Evolutionary conservation across 2,113 vertebrate species (phyloP).

Genomic region (Ramphastos sulfuratus): DNA sequence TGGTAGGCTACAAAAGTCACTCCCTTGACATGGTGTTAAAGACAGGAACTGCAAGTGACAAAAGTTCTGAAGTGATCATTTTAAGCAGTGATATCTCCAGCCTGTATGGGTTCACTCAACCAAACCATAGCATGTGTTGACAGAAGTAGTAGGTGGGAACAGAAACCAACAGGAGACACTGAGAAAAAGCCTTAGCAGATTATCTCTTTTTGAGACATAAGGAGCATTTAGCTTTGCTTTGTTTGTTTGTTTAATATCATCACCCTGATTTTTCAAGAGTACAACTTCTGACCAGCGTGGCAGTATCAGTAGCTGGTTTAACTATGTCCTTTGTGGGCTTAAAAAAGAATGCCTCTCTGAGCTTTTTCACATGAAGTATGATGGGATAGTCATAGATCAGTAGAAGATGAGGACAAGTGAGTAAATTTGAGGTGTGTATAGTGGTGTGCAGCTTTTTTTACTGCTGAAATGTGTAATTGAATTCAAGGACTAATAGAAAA

Average conservation of each 20-base stretch:
- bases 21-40: background rate
- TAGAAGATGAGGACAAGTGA: background rate
- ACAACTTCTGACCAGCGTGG: background rate
- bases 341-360: background rate
- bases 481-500: background rate
- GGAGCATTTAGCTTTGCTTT: background rate
- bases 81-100: background rate
- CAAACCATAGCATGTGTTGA: background rate
- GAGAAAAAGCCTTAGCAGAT: background rate
- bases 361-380: background rate
- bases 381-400: background rate
- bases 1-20: background rate
- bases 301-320: background rate
- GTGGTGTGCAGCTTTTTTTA: background rate
- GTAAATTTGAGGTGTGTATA: background rate
- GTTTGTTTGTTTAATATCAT: background rate
- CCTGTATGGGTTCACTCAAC: background rate
- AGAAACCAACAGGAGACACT: background rate
- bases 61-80: background rate
- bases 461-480: background rate
- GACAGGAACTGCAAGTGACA: background rate
- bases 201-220: background rate
- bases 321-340: background rate
- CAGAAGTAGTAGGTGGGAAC: conserved; percentile 15
- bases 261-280: background rate